Conservation (phyloP, 2,888 invertebrate species). For the Artemia sinica region DNA sequence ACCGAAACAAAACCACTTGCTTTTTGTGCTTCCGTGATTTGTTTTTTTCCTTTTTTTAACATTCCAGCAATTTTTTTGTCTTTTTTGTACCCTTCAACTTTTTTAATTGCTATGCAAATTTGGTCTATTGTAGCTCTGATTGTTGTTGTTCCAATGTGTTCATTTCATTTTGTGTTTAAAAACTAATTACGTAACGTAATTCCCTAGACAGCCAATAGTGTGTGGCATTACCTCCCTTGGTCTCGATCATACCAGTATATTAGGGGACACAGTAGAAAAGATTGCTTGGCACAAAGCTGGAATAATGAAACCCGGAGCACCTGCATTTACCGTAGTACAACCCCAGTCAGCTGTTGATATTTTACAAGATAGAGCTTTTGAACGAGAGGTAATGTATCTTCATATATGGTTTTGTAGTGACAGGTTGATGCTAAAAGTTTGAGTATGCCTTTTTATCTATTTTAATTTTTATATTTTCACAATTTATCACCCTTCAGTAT, state of each 20-base stretch:
- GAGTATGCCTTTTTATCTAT: too few relatives aligned
- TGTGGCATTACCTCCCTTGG: slow-evolving; percentile 81
- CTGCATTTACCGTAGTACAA: slow-evolving; percentile 54
- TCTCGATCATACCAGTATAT: slow-evolving; percentile 64
- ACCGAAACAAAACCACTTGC: too few relatives aligned
- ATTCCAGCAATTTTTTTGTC: not conserved
- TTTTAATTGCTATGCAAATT: not conserved
- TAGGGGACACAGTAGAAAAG: slow-evolving; percentile 62
- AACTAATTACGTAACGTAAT: too few relatives aligned
- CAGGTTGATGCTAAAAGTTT: too few relatives aligned
- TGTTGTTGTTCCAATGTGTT: too few relatives aligned
- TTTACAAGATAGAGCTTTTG: slow-evolving; percentile 43
- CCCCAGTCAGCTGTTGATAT: slow-evolving; percentile 45
- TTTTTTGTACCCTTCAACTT: not conserved
- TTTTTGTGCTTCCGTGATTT: too few relatives aligned
- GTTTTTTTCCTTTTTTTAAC: too few relatives aligned
- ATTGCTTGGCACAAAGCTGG: slow-evolving; percentile 94
- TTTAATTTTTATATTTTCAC: too few relatives aligned
- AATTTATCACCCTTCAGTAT: too few relatives aligned
- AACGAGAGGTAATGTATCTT: slow-evolving; percentile 39
- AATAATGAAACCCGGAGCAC: slow-evolving; percentile 60
- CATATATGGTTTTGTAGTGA: too few relatives aligned
- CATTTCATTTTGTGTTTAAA: too few relatives aligned
- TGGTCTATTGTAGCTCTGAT: not conserved
- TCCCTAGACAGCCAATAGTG: slow-evolving; percentile 52